Evolutionary conservation across 1,140 invertebrate genomes (phyloP).

Genomic region (Lepidurus apus): DNA sequence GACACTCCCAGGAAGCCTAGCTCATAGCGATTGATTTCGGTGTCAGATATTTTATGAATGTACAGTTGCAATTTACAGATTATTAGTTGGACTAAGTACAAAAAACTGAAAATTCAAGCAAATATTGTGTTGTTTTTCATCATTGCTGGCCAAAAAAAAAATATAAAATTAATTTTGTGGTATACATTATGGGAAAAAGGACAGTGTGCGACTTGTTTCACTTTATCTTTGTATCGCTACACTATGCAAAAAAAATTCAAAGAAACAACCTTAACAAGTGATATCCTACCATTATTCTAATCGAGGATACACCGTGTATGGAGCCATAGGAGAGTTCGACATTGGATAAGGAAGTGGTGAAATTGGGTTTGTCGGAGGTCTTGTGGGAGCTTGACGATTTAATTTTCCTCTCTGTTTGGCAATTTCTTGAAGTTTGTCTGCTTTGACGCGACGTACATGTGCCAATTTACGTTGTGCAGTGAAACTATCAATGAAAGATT

Average conservation of each 20-base stretch:
- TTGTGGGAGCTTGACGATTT: slow-evolving; percentile 36
- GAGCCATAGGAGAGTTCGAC: slow-evolving; percentile 2
- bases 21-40: background rate
- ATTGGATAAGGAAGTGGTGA: slow-evolving; percentile 26
- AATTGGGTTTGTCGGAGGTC: slow-evolving; percentile 28
- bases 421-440: slow-evolving; percentile 78
- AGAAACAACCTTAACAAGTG: background rate
- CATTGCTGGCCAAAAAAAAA: no score
- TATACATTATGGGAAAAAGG: no score
- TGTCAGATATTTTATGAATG: background rate
- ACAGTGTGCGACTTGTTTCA: no score
- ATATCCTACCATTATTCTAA: background rate
- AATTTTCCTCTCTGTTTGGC: slow-evolving; percentile 43
- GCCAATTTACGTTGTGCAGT: slow-evolving; percentile 63
- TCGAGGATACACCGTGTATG: background rate
- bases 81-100: background rate
- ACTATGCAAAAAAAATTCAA: no score
- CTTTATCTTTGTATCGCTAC: no score
- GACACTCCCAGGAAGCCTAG: background rate
- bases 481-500: slow-evolving; percentile 73
- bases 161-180: no score
- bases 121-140: no score
- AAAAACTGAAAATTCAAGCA: no score
- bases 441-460: slow-evolving; percentile 73
- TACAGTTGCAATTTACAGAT: slow-evolving; percentile 19